phyloP scores from a whole-genome alignment of 2,797 vertebrate species.

The Trachurus trachurus region DNA sequence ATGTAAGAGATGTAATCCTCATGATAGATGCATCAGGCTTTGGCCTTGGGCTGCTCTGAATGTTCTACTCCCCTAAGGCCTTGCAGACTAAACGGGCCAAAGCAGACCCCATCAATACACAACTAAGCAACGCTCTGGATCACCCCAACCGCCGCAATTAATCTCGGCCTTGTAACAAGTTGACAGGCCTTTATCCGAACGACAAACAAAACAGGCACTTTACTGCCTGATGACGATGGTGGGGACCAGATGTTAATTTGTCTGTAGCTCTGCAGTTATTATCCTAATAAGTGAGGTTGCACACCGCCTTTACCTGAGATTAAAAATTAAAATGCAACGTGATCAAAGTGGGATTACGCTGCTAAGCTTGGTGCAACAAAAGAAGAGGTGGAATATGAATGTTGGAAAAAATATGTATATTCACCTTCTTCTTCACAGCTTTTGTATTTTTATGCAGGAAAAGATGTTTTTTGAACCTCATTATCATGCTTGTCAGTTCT shows the following conservation, averaged over 20 bases:
- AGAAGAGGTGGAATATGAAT: constrained; percentile 42
- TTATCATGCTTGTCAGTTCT: constrained; percentile 56
- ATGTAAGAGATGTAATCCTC: constrained; percentile 68
- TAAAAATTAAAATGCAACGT: constrained; percentile 61
- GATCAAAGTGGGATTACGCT: constrained; percentile 72
- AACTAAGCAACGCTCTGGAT: constrained; percentile 45
- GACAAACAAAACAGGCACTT: constrained; percentile 54
- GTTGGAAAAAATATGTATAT: constrained; percentile 33
- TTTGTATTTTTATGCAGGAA: constrained; percentile 53
- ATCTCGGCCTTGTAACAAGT: constrained; percentile 62
- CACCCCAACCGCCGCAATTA: constrained; percentile 60
- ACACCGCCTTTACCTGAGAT: constrained; percentile 71
- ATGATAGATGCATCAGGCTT: constrained; percentile 71
- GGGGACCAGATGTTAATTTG: constrained; percentile 57
- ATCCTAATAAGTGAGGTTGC: constrained; percentile 43
- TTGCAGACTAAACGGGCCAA: constrained; percentile 66
- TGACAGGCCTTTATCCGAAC: constrained; percentile 58
- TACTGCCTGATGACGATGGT: constrained; percentile 23
- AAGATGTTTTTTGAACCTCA: constrained; percentile 53
- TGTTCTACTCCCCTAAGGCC: constrained; percentile 67
- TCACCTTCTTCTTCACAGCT: constrained; percentile 15
- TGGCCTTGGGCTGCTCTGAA: constrained; percentile 70
- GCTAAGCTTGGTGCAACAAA: constrained; percentile 63
- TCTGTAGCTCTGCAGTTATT: constrained; percentile 34
- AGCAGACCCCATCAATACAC: constrained; percentile 71